These are phyloP conservation scores for Cotesia vestalis DNA, from an alignment of 1,140 invertebrate species.

Conservation along the genomic window DNA sequence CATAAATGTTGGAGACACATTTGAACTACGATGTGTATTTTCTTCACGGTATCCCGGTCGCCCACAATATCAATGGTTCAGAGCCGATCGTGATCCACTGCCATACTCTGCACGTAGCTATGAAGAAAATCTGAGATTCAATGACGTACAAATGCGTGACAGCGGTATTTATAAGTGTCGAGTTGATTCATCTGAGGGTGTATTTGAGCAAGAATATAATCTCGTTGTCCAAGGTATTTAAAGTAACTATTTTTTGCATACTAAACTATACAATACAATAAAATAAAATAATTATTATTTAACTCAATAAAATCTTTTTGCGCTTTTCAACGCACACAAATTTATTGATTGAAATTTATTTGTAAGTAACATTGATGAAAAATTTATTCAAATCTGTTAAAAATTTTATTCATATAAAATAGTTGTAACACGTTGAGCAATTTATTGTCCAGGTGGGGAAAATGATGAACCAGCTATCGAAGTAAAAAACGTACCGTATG, in stretches of 20 bases:
- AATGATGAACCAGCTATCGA: constrained; percentile 66
- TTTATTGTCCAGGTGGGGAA: constrained; percentile 44
- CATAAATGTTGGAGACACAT: constrained; percentile 75
- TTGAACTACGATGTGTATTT: constrained; percentile 79
- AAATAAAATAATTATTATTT: neutral
- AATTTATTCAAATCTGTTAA: neutral
- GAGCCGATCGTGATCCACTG: constrained; percentile 57
- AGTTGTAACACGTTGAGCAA: neutral
- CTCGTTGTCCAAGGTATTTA: constrained; percentile 77
- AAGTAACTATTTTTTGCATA: constrained; percentile 5
- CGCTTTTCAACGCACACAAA: neutral
- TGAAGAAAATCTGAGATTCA: constrained; percentile 65
- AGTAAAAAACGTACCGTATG: constrained; percentile 69
- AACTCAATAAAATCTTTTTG: constrained; percentile 18
- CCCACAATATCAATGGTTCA: constrained; percentile 65
- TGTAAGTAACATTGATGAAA: constrained; percentile 7
- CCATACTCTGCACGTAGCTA: constrained; percentile 60
- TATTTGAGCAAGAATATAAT: constrained; percentile 73
- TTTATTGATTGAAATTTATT: constrained; percentile 24
- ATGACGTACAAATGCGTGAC: constrained; percentile 69
- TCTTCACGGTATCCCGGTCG: constrained; percentile 57
- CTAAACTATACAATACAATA: neutral
- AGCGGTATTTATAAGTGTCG: constrained; percentile 78
- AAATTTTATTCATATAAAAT: neutral
- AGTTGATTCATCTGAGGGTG: constrained; percentile 69